Conservation (phyloP, 2,113 vertebrate species). For the Rhinogobius similis region DNA sequence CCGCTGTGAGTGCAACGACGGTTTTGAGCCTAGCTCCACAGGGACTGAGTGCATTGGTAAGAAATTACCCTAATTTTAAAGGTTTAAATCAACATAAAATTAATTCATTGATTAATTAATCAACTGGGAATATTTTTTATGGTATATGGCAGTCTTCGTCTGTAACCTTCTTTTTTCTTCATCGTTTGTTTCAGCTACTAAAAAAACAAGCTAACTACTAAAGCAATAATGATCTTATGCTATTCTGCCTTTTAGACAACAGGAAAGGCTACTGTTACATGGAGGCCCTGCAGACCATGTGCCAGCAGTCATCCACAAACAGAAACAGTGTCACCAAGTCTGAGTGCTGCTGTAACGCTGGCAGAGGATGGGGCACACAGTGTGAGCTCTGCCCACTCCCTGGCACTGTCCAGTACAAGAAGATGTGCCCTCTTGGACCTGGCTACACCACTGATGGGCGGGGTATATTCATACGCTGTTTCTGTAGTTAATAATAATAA, state of each 20-base stretch:
- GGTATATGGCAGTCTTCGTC: not conserved
- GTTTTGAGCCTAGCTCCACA: slow-evolving; percentile 85
- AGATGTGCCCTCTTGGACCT: slow-evolving; percentile 90
- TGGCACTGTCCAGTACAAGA: slow-evolving; percentile 87
- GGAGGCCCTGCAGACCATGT: slow-evolving; percentile 89
- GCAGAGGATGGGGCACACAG: slow-evolving; percentile 88
- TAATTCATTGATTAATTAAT: too few relatives aligned
- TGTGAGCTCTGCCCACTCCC: slow-evolving; percentile 93
- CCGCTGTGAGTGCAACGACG: slow-evolving; percentile 87
- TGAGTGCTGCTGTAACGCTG: slow-evolving; percentile 89
- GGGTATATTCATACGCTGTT: slow-evolving; percentile 60
- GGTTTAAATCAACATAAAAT: not conserved
- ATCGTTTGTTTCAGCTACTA: not conserved
- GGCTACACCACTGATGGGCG: slow-evolving; percentile 88
- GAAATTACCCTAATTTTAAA: slow-evolving; percentile 21
- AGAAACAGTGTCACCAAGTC: slow-evolving; percentile 88
- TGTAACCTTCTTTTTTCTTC: not conserved
- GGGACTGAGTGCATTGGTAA: slow-evolving; percentile 91
- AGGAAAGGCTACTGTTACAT: slow-evolving; percentile 89
- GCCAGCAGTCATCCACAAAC: slow-evolving; percentile 87
- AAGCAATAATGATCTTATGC: not conserved
- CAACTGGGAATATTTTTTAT: too few relatives aligned
- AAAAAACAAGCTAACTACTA: not conserved
- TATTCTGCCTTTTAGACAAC: slow-evolving; percentile 77
- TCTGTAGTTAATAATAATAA: not conserved